A percentile compares a stretch with the other conserved stretches of the same genome.
phyloP scores from a whole-genome alignment of 2,113 vertebrate genomes.

The Orthonyx spaldingii region DNA sequence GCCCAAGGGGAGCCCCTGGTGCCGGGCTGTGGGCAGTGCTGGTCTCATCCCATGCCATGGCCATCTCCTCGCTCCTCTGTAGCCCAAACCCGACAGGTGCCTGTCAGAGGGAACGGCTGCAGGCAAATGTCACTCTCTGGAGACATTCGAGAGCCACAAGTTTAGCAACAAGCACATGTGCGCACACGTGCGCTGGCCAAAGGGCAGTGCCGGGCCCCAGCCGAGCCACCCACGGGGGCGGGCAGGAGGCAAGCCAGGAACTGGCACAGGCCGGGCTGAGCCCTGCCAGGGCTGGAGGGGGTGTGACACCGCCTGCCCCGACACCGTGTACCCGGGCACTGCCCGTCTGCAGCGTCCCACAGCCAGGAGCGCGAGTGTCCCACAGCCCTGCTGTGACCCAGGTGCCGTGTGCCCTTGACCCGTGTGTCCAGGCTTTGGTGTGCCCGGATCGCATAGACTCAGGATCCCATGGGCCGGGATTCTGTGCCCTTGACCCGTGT shows the following conservation, averaged over 20 bases:
- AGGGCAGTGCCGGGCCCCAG: not conserved
- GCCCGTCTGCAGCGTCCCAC: rapidly evolving
- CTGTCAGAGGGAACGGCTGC: not conserved
- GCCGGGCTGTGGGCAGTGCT: not conserved
- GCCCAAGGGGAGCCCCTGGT: not conserved
- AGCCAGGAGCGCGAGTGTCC: not conserved
- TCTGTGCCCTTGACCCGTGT: not conserved
- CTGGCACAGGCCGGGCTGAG: not conserved
- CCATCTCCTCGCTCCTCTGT: rapidly evolving
- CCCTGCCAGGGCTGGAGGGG: not conserved
- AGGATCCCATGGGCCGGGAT: too few species aligned
- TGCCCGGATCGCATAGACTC: rapidly evolving
- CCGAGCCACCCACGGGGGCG: too few species aligned
- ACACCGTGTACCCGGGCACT: rapidly evolving
- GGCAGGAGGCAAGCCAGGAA: rapidly evolving
- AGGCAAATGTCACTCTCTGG: not conserved
- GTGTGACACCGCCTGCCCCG: not conserved
- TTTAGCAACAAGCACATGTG: not conserved
- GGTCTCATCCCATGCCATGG: rapidly evolving
- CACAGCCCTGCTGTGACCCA: not conserved
- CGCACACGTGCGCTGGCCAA: rapidly evolving
- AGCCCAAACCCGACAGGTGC: not conserved
- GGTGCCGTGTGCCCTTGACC: rapidly evolving
- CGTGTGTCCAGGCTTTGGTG: not conserved
- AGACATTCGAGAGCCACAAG: rapidly evolving